A percentile compares a stretch with the other conserved stretches of the same genome.
Conservation (phyloP, 2,113 vertebrate species). For the Sclerurus mexicanus region DNA sequence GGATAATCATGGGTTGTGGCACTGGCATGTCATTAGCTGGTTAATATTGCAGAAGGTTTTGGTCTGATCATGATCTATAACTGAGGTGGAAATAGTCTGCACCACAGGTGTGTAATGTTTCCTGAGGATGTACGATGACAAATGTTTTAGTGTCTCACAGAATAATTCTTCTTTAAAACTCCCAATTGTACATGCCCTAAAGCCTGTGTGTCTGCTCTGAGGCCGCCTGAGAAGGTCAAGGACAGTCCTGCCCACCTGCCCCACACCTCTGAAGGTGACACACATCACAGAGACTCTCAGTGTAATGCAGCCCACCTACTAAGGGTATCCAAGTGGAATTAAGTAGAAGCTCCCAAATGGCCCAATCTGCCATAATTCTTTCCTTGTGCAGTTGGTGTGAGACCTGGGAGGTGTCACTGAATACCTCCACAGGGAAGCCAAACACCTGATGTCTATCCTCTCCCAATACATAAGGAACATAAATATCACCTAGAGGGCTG, state of each 20-base stretch:
- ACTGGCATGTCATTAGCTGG: neutral
- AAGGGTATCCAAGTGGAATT: neutral
- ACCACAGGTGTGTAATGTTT: neutral
- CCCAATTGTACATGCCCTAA: neutral
- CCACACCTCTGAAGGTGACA: neutral
- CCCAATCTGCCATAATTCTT: neutral
- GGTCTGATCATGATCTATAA: neutral
- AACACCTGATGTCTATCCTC: neutral
- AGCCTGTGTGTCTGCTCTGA: neutral
- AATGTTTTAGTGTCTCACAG: neutral
- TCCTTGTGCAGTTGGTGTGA: neutral
- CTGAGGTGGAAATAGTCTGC: neutral
- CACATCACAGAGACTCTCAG: neutral
- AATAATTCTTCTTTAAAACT: neutral
- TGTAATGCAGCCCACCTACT: neutral
- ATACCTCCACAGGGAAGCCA: neutral
- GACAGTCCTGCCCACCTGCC: neutral
- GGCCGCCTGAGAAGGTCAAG: neutral
- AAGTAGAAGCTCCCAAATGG: neutral
- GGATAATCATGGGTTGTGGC: neutral
- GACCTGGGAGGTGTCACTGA: neutral
- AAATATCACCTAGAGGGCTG: accelerated
- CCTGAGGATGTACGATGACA: accelerated
- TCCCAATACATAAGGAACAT: neutral
- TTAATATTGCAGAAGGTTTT: neutral